phyloP scores from a whole-genome alignment of 2,888 invertebrate genomes.

The Aspidapion aeneum region DNA sequence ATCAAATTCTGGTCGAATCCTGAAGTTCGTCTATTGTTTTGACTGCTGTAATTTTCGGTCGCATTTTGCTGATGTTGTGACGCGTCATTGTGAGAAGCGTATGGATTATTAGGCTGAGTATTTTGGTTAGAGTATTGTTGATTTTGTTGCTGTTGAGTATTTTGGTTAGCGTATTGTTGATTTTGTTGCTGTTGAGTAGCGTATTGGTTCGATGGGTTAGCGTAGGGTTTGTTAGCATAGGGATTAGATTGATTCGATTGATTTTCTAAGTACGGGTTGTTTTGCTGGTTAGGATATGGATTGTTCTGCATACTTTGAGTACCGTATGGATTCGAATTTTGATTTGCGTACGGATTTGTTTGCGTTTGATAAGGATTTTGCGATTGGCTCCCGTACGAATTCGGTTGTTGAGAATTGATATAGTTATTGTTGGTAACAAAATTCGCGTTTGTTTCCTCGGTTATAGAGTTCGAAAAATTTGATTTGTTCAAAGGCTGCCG shows the following conservation, averaged over 20 bases:
- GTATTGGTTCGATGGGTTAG: conserved; percentile 16
- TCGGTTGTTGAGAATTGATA: conserved; percentile 32
- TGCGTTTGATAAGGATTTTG: conserved; percentile 33
- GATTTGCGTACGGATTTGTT: conserved; percentile 30
- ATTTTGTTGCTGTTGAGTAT: conserved; percentile 9
- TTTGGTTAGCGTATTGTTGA: conserved; percentile 23
- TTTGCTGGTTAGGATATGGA: conserved; percentile 27
- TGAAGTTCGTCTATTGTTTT: conserved; percentile 30
- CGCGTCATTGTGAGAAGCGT: conserved; percentile 16
- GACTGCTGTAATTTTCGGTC: conserved; percentile 28
- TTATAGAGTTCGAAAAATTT: neutral
- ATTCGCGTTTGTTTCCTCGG: neutral
- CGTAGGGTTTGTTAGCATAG: conserved; percentile 1
- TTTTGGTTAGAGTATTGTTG: conserved; percentile 21
- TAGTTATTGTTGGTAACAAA: neutral
- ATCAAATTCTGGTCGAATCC: conserved; percentile 36
- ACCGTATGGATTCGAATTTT: neutral
- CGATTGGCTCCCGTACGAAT: conserved; percentile 17
- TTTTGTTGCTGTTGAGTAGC: conserved; percentile 22
- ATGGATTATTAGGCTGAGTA: conserved; percentile 21
- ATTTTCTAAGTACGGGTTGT: conserved; percentile 19
- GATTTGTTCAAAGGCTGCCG: neutral
- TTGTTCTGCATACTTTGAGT: conserved; percentile 26
- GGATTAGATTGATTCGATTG: conserved; percentile 23
- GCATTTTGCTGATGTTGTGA: conserved; percentile 1